Base-by-base conservation (phyloP, 2,888 invertebrate genomes). In the Orchesellides sinensis region DNA sequence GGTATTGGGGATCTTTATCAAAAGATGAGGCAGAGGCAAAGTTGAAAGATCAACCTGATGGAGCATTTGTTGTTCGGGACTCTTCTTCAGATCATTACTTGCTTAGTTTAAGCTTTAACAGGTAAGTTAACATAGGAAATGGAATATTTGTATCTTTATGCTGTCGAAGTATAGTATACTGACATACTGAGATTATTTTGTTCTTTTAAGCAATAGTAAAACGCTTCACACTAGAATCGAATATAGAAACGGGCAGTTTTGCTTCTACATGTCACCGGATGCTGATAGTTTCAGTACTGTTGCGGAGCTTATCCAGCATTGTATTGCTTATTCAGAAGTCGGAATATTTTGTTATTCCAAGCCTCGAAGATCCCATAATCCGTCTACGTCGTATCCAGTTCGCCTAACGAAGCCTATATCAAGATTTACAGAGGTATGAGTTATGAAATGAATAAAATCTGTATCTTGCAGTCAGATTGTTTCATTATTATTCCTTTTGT, bases 1-100 rank as follows among this genome's bases (percentile, higher is more conserved):
- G 95, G 95, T 96, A 96, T 89, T 96, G 95, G 95, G 96, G 95
- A 17, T 93, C 95, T 69, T 92, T 95, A 86, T 68, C 93, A 0
- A 92, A 94, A 85, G 92, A 92, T 45, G 94, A 94, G 89, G 95
- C 95, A 0, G 94, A 95, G 89, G 92, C 92, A 74, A 93, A 93
- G 89, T 90, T 95, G 32, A 90, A 91, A 65, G 93, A 93, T 83
- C 93, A 93, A 89, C 93, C 94, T 6, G 94, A 95, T 88, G 95
- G 95, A 40, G 93, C 95, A 14, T 95, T 95, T 90, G 90, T 95
- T 81, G 94, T 96, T 4, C 91, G 95, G n/a, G 95, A 95, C 89
- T 95, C 95, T 2, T 94, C 94, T 21, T 94, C 94, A 74, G 92
- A 93, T 87, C 92, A 92, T 83, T 93, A 94, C 89, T 92, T 95